Conservation (phyloP, 2,888 invertebrate species). For the Seira musarum region DNA sequence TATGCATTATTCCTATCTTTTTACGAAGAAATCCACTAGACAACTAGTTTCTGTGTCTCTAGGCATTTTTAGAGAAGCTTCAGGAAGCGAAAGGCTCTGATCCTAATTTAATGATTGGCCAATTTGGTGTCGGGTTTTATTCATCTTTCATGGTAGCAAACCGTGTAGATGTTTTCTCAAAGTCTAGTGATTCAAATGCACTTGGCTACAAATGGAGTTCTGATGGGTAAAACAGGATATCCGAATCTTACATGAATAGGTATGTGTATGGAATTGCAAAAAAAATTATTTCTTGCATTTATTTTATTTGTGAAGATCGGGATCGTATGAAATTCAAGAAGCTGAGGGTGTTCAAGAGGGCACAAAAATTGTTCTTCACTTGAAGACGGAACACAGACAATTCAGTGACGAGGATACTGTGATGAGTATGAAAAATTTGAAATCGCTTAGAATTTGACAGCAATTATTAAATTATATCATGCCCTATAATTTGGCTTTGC, state of each 20-base stretch:
- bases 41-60: too few species aligned
- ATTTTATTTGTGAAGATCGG: constrained; percentile 77
- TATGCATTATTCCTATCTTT: too few species aligned
- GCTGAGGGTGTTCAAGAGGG: constrained; percentile 89
- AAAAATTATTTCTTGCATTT: neutral
- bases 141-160: constrained; percentile 98
- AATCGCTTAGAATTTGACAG: too few species aligned
- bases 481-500: neutral
- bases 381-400: constrained; percentile 90
- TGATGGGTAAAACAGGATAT: constrained; percentile 55
- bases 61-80: constrained; percentile 89
- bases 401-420: constrained; percentile 90
- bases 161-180: constrained; percentile 92
- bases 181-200: constrained; percentile 77
- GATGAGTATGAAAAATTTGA: too few species aligned
- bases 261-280: constrained; percentile 22
- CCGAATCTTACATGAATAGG: neutral
- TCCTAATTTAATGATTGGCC: constrained; percentile 88
- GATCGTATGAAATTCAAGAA: constrained; percentile 90
- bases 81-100: constrained; percentile 75
- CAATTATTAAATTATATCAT: constrained; percentile 1
- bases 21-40: too few species aligned
- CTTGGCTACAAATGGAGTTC: constrained; percentile 77
- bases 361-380: constrained; percentile 92
- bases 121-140: constrained; percentile 99